Evolutionary conservation across 2,113 vertebrate genomes (phyloP), one percentile per base, ranked within the genome.

Genomic region (Corythoichthys intestinalis): DNA sequence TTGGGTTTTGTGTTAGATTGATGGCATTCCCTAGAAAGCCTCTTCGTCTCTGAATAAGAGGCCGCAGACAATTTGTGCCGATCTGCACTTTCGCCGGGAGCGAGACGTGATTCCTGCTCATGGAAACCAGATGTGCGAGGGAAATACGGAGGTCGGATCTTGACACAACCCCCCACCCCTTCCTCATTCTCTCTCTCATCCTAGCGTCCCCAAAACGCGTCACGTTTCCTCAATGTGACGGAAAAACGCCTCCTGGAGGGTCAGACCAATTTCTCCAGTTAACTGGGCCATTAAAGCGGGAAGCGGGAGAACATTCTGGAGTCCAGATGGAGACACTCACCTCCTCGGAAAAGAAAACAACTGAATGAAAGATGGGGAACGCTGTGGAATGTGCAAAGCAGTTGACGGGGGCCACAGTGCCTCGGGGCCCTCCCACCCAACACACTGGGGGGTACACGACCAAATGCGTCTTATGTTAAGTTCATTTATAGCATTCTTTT

Each of bases 71-170:
- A 11, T 58, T 37, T 46, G 38, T 28, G 60, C 38, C 9, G 9
- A 28, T 62, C 38, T n/a, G 60, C 9, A 56, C 28, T 12, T 56
- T 56, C 20, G 9, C 34, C 56, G 12, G 56, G 34, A 57, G 54
- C 54, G 28, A 57, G 54, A 37, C 56, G 5, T 37, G 34, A 58
- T 62, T 60, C 39, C 38, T 54, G 57, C 38, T 71, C 84, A 91
- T 89, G 73, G 86, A 85, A 89, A 89, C 75, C 90, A 92, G 87
- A 91, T 92, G 91, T 85, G 78, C 53, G 44, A 66, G 69, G 62
- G 78, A 80, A 88, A 86, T 72, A 64, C 59, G 66, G 85, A 74
- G 76, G 80, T 79, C 82, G 63, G 52, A 37, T 75, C 82, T 73
- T 74, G 80, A 72, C 80, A 47, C 39, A 63, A 59, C 37, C 78